Evolutionary conservation across 1,140 invertebrate species (phyloP), one percentile per base, ranked within the genome.

Genomic region (Pogonognathellus flavescens): DNA sequence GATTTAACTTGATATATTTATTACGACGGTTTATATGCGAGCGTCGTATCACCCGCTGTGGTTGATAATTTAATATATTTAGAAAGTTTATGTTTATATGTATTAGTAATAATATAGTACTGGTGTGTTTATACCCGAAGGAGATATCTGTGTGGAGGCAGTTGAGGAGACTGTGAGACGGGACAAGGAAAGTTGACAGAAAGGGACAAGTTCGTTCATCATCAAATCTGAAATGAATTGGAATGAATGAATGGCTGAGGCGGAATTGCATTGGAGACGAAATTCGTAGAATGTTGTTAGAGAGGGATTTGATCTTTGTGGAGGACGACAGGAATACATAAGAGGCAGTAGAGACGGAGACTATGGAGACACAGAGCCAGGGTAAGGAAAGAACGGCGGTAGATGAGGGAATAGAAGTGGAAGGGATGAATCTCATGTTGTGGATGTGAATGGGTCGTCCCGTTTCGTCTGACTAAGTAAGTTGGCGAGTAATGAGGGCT

Each of bases 141-240:
- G n/a, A 57, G 31, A 41, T 76, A 76, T 76, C 25, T 25, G 25
- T 66, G 62, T 66, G 25, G 14, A 66, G 62, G 5, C 13, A 66
- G 62, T 66, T 66, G 22, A 66, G 60, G 60, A 66, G 6, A 6
- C 62, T 16, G 10, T 31, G 66, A 70, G 10, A 41, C 31, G 31
- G 31, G 31, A 41, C 31, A 41, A 41, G 31, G 31, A 41, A 6
- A 41, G 9, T 31, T 14, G 66, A 70, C 66, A 70, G 22, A 70
- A 31, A 18, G 41, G 70, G 16, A 76, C 70, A 76, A 76, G 22
- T 76, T 76, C 70, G 31, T 59, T 81, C 80, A 81, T 81, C 80
- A 81, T 81, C 80, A 55, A 81, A 81, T 81, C 50, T 81, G 80
- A 81, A 81, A 81, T 81, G 80, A 81, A 81, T 81, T 81, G 80